Base-by-base conservation (phyloP, 2,888 invertebrate species). In the Octodonta nipae region DNA sequence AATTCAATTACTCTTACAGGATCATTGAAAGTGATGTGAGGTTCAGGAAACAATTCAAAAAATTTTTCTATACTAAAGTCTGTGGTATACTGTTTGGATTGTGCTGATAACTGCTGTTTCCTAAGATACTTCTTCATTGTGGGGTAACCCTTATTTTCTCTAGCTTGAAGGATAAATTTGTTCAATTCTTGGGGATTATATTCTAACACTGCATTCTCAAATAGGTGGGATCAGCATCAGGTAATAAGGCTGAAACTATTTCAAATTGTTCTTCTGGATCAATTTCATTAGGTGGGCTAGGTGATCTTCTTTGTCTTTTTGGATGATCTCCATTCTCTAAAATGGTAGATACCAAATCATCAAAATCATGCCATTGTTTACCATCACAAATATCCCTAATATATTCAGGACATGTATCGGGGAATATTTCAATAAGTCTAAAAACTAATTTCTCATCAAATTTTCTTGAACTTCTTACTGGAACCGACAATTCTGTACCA, bases 41-140 rank as follows among this genome's bases (percentile, higher is more conserved):
- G 68, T 45, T 67, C 55, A 2, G 65, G 65, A 43, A 66, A 62
- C 5, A 63, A 40, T 31, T 61, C 49, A 1, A 68, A 36, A 46
- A 66, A 69, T 10, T 61, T 48, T 36, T 59, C 47, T 1, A 65
- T 49, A 20, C 55, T 45, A 32, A 68, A 68, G 3, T 63, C 55
- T 0, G 49, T 51, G 0, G 60, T 64, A 35, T 66, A 66, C 15
- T 63, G 58, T 32, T 53, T 54, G 24, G 57, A 56, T 39, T 65
- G 61, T 3, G 63, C 22, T 3, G 22, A 22, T 22, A 22, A 22
- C 11, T 22, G 22, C 11, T 22, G 22, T 22, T 22, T 2, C 22
- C 22, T 22, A 10, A 22, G 4, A 22, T 22, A 22, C 2, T 22
- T 11, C 22, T 22, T 22, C 2, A 22, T n/a, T 22, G 22, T 22